phyloP scores from a whole-genome alignment of 2,113 vertebrate genomes.

The Apeltes quadracus region DNA sequence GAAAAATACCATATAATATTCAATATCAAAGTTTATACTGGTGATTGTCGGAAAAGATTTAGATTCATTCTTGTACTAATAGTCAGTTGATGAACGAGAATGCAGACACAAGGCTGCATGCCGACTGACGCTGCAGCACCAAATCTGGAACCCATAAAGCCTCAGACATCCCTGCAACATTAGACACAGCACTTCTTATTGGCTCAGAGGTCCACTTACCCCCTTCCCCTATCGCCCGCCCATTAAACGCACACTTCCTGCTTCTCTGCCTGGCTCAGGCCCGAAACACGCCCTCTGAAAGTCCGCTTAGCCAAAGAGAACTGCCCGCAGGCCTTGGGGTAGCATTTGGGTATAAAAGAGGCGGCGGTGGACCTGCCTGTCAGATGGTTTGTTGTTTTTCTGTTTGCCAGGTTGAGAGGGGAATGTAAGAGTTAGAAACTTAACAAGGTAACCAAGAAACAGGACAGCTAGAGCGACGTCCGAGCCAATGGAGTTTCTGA shows the following conservation, averaged over 20 bases:
- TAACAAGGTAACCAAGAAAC: constrained; percentile 58
- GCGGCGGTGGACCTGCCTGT: constrained; percentile 67
- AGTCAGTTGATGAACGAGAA: constrained; percentile 46
- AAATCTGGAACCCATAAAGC: constrained; percentile 94
- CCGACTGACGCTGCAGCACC: constrained; percentile 56
- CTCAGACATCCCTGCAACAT: constrained; percentile 82
- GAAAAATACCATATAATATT: not conserved
- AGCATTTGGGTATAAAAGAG: constrained; percentile 71
- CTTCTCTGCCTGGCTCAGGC: constrained; percentile 51
- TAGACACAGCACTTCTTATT: constrained; percentile 79
- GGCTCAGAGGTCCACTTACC: constrained; percentile 80
- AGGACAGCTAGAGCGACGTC: constrained; percentile 33
- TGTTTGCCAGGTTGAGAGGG: constrained; percentile 64
- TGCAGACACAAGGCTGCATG: constrained; percentile 60
- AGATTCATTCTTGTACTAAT: constrained; percentile 6
- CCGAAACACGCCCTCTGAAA: constrained; percentile 61
- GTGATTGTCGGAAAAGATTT: constrained; percentile 21
- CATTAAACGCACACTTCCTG: constrained; percentile 70
- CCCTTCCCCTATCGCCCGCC: constrained; percentile 74
- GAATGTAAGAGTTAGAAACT: constrained; percentile 58
- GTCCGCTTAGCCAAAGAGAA: constrained; percentile 66
- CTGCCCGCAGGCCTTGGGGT: constrained; percentile 43
- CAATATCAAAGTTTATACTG: constrained; percentile 8
- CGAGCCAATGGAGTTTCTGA: constrained; percentile 66
- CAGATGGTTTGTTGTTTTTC: constrained; percentile 79